phyloP scores from a whole-genome alignment of 2,113 vertebrate species.

The Sprattus sprattus region DNA sequence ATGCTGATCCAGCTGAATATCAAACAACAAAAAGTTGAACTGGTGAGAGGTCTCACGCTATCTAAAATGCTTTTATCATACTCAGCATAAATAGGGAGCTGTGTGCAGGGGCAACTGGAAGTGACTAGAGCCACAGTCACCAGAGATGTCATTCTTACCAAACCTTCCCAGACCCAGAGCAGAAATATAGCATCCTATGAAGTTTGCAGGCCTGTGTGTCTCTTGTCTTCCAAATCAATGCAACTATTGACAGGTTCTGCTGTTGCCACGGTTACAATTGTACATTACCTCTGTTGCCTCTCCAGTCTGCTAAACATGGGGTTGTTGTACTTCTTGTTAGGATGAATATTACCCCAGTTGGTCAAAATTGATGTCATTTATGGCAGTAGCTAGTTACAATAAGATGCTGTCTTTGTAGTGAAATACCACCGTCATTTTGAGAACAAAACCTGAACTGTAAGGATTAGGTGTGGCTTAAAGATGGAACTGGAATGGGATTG shows the following conservation, averaged over 20 bases:
- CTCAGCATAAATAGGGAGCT: not conserved
- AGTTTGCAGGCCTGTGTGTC: not conserved
- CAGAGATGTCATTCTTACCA: not conserved
- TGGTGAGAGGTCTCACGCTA: not conserved
- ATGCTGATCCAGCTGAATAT: not conserved
- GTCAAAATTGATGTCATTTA: not conserved
- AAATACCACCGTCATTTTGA: not conserved
- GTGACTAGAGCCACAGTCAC: not conserved
- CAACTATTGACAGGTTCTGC: not conserved
- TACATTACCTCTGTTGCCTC: not conserved
- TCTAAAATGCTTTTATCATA: too few species aligned
- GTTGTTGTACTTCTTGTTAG: not conserved
- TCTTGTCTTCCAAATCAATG: conserved; percentile 7
- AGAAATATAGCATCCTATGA: not conserved
- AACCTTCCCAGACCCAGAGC: not conserved
- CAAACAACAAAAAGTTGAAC: not conserved
- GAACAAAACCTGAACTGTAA: not conserved
- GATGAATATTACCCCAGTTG: not conserved
- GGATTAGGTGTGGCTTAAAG: not conserved
- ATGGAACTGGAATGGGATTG: not conserved
- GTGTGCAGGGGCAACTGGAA: not conserved
- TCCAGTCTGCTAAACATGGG: not conserved
- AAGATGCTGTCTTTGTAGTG: not conserved
- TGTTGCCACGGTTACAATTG: not conserved
- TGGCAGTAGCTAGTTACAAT: not conserved